A percentile compares a stretch with the other conserved stretches of the same genome.
These are phyloP conservation scores for Scylla paramamosain DNA, from an alignment of 1,140 invertebrate genomes.

Conservation along the genomic window DNA sequence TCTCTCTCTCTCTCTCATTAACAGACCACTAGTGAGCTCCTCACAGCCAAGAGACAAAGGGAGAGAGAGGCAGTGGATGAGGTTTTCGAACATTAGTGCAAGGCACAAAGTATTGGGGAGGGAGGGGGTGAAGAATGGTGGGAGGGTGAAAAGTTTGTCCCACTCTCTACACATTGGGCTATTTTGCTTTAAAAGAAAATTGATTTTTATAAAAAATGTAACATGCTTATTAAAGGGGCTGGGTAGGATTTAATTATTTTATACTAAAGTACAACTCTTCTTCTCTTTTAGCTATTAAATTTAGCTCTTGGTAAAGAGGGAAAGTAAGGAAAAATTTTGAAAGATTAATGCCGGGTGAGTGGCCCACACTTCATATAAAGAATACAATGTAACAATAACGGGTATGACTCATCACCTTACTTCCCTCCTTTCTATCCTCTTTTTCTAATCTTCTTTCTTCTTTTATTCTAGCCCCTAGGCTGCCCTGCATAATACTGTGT, in stretches of 20 bases:
- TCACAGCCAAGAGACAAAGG: slow-evolving; percentile 47
- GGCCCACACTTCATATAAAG: not conserved
- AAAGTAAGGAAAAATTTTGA: not conserved
- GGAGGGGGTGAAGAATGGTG: not conserved
- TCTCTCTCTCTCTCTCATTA: too few species aligned
- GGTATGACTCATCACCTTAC: not conserved
- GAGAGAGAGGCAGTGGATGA: slow-evolving; percentile 34
- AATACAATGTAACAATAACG: not conserved
- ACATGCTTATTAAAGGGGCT: not conserved
- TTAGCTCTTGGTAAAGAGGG: not conserved
- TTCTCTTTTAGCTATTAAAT: not conserved
- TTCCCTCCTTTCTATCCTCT: not conserved
- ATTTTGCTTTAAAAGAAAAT: not conserved
- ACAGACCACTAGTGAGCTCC: too few species aligned
- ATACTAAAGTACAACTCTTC: too few species aligned
- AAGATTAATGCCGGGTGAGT: not conserved
- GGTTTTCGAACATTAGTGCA: too few species aligned
- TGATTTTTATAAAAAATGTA: not conserved
- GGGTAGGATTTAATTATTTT: too few species aligned
- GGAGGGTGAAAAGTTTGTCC: not conserved
- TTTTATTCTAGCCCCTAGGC: not conserved
- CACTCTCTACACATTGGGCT: not conserved
- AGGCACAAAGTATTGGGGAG: not conserved
- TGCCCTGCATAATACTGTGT: not conserved
- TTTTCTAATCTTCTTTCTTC: not conserved